Evolutionary conservation across 2,888 invertebrate genomes (phyloP), one percentile per base, ranked within the genome.

Genomic region (Eupsilia transversa): DNA sequence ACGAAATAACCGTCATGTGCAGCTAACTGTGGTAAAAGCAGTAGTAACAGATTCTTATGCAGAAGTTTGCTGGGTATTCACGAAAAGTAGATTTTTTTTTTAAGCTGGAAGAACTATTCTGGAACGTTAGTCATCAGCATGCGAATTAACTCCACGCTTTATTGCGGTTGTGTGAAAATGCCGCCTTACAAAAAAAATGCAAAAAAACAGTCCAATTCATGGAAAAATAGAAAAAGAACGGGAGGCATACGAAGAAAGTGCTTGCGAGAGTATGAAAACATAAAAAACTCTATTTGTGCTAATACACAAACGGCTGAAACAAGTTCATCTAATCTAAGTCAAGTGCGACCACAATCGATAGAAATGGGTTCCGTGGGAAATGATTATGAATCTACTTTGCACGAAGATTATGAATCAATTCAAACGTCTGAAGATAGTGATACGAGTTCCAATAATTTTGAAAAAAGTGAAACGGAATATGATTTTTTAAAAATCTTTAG

Each of bases 1-100:
- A 63, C 46, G 63, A 63, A 30, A 63, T 46, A 46, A 46, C 43
- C 63, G 63, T 10, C 30, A 43, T 63, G 63, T 63, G 46, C 63
- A 63, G 10, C 46, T 63, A 63, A 63, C 0, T 63, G 63, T 46
- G 46, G 30, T 63, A 1, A 63, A 46, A 63, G 63, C 46, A 63
- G 33, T 46, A 63, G 0, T 46, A 64, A 46, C 46, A 46, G 46
- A 64, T 64, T 64, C 46, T 64, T 43, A 43, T 63, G 63, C 63
- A 30, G 30, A 43, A 30, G 43, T 23, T 64, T 64, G 64, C 46
- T 64, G 46, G 12, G 43, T 63, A 30, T 63, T 63, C 63, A 63
- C 1, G 46, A 63, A 46, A 63, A 63, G 63, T 2, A 63, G 63
- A 46, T 30, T 0, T 63, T 63, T 30, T 63, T 20, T n/a, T n/a